Evolutionary conservation across 2,113 vertebrate genomes (phyloP), one percentile per base, ranked within the genome.

Genomic region (Megatriorchis doriae): DNA sequence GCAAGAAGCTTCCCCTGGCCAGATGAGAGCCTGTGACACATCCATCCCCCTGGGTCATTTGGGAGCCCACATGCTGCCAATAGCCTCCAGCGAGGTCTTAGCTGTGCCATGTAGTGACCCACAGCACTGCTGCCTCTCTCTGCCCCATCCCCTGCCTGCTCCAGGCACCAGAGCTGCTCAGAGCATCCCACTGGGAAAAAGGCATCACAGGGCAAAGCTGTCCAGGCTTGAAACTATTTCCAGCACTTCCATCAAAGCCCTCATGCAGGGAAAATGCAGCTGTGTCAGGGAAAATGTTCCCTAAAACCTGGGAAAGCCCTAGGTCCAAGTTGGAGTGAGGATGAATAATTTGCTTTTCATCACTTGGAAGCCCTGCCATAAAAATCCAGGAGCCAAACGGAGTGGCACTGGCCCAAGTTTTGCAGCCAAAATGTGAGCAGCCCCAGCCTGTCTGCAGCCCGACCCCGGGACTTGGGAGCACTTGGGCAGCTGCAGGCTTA

Each of bases 221-320:
- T 72, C n/a, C 7, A 20, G 94, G 65, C 88, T 86, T 77, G 62
- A 74, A 78, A 71, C 25, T 21, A 20, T 90, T 96, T 90, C 58
- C 52, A 78, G 72, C 56, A 31, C 53, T 79, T 90, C 52, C 56
- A 29, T 52, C 77, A 40, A 67, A 93, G 66, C 25, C 53, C 47
- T 84, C 31, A 26, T 8, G 38, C 36, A 66, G 66, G 45, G 42
- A 20, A 48, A 78, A 70, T 38, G n/a, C 1, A 15, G 15, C 73
- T 90, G 48, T 81, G 63, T 66, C 68, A 86, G 71, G 73, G 48
- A 88, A 71, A 91, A 82, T 1, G 13, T 88, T 95, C 89, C 66
- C 71, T 81, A 40, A 74, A 85, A 78, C 72, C 83, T 94, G 78
- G 86, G 94, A 84, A 95, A 91, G 78, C 81, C 93, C 75, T 48